phyloP scores from a whole-genome alignment of 2,797 vertebrate genomes.

The Rhyacichthys aspro region DNA sequence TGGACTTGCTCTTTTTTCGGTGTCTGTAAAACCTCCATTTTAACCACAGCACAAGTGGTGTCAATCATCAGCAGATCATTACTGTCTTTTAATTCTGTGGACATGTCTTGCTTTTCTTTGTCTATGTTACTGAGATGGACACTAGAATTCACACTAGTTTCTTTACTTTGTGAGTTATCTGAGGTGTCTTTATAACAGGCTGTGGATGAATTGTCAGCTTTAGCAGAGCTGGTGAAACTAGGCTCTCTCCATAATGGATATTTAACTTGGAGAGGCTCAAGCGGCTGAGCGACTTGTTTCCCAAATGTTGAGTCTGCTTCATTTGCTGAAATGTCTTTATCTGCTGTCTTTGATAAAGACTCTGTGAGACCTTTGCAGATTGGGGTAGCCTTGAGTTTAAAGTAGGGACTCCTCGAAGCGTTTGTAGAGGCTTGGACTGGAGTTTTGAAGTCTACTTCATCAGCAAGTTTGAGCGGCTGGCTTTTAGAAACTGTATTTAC shows the following conservation, averaged over 20 bases:
- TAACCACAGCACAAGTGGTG: conserved; percentile 75
- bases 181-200: conserved; percentile 22
- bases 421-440: conserved; percentile 8
- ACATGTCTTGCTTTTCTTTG: conserved; percentile 39
- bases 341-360: conserved; percentile 23
- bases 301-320: conserved; percentile 16
- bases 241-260: conserved; percentile 82
- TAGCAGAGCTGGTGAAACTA: conserved; percentile 50
- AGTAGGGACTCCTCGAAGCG: conserved; percentile 4
- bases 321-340: conserved; percentile 6
- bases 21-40: conserved; percentile 72
- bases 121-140: conserved; percentile 37
- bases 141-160: conserved; percentile 1
- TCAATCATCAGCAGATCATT: conserved; percentile 65
- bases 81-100: conserved; percentile 44
- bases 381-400: conserved; percentile 5
- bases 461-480: conserved; percentile 53
- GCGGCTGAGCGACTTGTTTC: conserved; percentile 28
- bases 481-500: conserved; percentile 10
- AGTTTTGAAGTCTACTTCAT: conserved; percentile 69
- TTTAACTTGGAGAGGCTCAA: too few species aligned
- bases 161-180: conserved; percentile 5
- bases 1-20: conserved; percentile 76
- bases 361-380: conserved; percentile 26
- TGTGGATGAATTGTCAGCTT: conserved; percentile 29